phyloP scores from a whole-genome alignment of 2,113 vertebrate genomes.

The Aegithalos caudatus region DNA sequence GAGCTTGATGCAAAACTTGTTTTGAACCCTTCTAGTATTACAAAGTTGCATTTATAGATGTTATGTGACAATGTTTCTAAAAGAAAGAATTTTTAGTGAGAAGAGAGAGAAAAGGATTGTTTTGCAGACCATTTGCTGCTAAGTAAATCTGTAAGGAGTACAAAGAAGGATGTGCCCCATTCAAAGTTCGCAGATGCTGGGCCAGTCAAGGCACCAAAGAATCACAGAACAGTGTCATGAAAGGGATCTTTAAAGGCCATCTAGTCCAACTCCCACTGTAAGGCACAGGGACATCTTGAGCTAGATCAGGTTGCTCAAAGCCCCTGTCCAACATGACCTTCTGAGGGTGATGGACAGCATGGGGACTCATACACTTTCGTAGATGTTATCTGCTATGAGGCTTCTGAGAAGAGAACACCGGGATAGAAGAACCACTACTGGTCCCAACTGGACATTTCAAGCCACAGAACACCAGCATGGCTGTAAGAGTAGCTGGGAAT shows the following conservation, averaged over 20 bases:
- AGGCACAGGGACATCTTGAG: background rate
- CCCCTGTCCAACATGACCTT: fast-evolving
- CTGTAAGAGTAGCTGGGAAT: background rate
- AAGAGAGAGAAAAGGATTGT: background rate
- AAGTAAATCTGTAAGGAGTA: background rate
- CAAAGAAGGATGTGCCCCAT: background rate
- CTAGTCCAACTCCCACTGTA: background rate
- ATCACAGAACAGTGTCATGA: background rate
- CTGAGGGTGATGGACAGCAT: background rate
- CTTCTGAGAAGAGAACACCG: background rate
- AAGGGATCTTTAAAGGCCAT: background rate
- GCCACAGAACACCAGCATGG: background rate
- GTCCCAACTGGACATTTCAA: background rate
- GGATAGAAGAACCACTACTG: background rate
- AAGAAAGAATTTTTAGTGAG: background rate
- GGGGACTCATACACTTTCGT: background rate
- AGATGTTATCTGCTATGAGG: background rate
- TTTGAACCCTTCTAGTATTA: background rate
- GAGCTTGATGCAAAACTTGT: background rate
- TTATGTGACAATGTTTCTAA: background rate
- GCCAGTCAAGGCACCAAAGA: background rate
- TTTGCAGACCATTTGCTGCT: background rate
- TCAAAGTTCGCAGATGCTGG: background rate
- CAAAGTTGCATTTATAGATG: background rate
- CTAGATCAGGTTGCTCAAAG: background rate